Conservation (phyloP, 2,888 invertebrate genomes). For the Carpatolechia fugitivella region DNA sequence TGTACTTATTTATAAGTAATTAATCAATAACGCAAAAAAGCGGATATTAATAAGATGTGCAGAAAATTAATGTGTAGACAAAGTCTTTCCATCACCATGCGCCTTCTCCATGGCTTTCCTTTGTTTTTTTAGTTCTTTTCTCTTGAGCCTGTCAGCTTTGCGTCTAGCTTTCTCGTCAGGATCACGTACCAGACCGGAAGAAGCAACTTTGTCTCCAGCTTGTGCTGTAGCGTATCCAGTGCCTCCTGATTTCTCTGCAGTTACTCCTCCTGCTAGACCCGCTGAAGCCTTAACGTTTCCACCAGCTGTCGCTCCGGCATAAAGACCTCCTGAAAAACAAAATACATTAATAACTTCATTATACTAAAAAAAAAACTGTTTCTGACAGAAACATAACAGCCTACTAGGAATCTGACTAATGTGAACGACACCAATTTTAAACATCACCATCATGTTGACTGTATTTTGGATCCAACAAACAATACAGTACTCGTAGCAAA, state of each 20-base stretch:
- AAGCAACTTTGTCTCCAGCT: conserved; percentile 52
- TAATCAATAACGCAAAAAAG: not conserved
- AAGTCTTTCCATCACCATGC: not conserved
- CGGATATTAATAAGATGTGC: conserved; percentile 12
- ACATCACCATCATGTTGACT: too few relatives aligned
- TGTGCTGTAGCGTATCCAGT: conserved; percentile 61
- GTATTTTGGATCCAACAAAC: too few relatives aligned
- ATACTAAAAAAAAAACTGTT: not conserved
- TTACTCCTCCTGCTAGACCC: conserved; percentile 71
- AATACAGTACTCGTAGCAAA: too few relatives aligned
- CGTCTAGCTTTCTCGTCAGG: conserved; percentile 37
- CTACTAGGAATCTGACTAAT: not conserved
- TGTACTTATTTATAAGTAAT: not conserved
- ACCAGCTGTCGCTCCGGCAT: conserved; percentile 80
- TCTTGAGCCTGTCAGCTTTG: conserved; percentile 47
- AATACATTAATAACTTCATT: not conserved
- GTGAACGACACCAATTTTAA: too few relatives aligned
- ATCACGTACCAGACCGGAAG: conserved; percentile 61
- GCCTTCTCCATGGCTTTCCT: conserved; percentile 19
- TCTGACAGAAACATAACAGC: not conserved
- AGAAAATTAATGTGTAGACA: conserved; percentile 5
- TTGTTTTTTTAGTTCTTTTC: conserved; percentile 36
- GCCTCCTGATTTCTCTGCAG: conserved; percentile 55
- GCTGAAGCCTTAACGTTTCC: conserved; percentile 74
- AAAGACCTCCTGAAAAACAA: conserved; percentile 66